Evolutionary conservation across 2,888 invertebrate species (phyloP).

Genomic region (Meta bourneti): DNA sequence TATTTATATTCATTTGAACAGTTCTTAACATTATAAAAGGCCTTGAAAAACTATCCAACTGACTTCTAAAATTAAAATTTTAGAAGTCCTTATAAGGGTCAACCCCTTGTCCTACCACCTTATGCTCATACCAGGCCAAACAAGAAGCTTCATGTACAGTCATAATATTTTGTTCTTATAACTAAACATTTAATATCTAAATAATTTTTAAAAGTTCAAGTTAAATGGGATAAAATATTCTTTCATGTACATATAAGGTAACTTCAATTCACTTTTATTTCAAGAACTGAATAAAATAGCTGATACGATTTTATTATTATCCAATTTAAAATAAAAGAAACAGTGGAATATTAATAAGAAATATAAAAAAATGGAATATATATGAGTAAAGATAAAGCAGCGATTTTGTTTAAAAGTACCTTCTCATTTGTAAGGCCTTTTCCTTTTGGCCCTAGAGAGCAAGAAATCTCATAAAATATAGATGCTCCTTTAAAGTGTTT

Average conservation of each 20-base stretch:
- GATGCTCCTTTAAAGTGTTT: neutral
- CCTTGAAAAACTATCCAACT: conserved; percentile 44
- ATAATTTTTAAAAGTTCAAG: neutral
- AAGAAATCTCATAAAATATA: neutral
- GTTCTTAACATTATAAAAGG: conserved; percentile 54
- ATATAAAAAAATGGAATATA: neutral
- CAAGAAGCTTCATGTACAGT: neutral
- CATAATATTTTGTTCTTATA: neutral
- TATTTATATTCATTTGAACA: conserved; percentile 55
- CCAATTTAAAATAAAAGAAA: neutral
- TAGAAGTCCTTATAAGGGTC: conserved; percentile 18
- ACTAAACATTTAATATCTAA: neutral
- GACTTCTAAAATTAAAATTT: conserved; percentile 27
- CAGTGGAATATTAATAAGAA: neutral
- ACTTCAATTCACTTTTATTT: neutral
- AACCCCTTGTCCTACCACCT: neutral
- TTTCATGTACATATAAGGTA: neutral
- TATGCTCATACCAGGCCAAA: conserved; percentile 37
- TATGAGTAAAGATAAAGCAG: neutral
- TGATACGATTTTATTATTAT: neutral
- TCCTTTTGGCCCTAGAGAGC: neutral
- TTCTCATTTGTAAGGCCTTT: neutral
- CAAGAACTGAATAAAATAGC: neutral
- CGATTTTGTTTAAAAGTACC: neutral
- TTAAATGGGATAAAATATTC: neutral